Percentiles rank a stretch among this genome's conserved stretches.
Conservation (phyloP, 2,888 invertebrate species). For the Dinocampus coccinellae region DNA sequence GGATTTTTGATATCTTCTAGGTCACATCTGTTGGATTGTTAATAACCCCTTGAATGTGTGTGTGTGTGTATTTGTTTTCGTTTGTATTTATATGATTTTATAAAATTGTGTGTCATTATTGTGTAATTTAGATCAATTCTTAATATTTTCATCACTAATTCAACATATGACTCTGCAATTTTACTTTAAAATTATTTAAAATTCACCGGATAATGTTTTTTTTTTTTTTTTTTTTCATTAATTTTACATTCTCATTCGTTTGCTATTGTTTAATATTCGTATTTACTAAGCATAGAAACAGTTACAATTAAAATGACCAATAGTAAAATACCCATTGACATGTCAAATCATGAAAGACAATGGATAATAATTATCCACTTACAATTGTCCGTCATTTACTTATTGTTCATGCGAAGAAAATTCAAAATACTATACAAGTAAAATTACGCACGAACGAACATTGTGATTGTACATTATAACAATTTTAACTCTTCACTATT, state of each 20-base stretch:
- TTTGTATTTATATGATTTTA: too few relatives aligned
- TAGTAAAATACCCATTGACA: not conserved
- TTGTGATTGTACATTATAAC: not conserved
- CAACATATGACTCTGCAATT: too few relatives aligned
- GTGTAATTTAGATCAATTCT: too few relatives aligned
- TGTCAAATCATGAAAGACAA: not conserved
- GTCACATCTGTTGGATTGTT: not conserved
- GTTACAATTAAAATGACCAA: constrained; percentile 10
- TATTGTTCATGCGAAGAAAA: not conserved
- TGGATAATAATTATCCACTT: not conserved
- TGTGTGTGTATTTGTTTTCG: not conserved
- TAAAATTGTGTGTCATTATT: too few relatives aligned
- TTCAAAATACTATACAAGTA: not conserved
- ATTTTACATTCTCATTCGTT: not conserved
- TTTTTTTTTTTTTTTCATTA: not conserved
- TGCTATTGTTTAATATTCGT: not conserved
- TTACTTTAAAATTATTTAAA: too few relatives aligned
- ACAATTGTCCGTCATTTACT: not conserved
- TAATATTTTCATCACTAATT: too few relatives aligned
- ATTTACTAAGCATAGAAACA: not conserved
- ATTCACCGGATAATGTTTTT: too few relatives aligned
- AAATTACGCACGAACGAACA: not conserved
- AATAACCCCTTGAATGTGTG: not conserved
- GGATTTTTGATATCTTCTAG: not conserved
- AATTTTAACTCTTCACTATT: too few relatives aligned